These are phyloP conservation scores for Pituophis catenifer DNA, from an alignment of 2,113 vertebrate genomes.

Conservation along the genomic window DNA sequence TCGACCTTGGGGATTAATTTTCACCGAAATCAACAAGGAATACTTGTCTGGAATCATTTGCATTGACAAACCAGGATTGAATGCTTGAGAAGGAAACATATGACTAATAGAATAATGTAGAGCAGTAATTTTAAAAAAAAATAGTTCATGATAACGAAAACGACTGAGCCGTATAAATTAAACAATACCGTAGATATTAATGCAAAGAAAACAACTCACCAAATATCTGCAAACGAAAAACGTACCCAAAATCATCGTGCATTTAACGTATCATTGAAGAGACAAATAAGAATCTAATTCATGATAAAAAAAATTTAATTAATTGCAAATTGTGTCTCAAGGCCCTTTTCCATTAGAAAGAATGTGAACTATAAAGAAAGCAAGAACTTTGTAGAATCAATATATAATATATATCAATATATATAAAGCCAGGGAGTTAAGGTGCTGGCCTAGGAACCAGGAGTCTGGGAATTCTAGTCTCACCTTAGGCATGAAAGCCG, in stretches of 20 bases:
- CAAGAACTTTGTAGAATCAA: neutral
- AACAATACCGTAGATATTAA: neutral
- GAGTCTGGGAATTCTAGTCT: no score
- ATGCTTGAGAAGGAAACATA: constrained; percentile 25
- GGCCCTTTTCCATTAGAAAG: neutral
- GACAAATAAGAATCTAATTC: neutral
- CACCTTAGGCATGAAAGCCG: no score
- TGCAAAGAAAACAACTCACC: neutral
- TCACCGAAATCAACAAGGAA: neutral
- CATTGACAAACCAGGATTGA: neutral
- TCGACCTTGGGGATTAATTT: neutral
- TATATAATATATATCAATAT: no score
- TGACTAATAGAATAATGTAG: constrained; percentile 34
- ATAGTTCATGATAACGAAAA: neutral
- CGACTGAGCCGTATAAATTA: neutral
- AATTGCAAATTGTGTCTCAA: neutral
- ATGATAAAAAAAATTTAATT: neutral
- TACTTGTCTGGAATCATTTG: neutral
- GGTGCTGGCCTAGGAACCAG: no score
- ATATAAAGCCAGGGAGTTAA: no score
- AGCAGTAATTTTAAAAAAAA: constrained; percentile 21
- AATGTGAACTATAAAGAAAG: neutral
- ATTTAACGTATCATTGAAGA: neutral
- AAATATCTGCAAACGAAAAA: neutral
- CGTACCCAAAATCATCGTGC: neutral